A percentile compares a stretch with the other conserved stretches of the same genome.
These are phyloP conservation scores for Tricholauxania praeusta DNA, from an alignment of 2,888 invertebrate species.

Conservation along the genomic window DNA sequence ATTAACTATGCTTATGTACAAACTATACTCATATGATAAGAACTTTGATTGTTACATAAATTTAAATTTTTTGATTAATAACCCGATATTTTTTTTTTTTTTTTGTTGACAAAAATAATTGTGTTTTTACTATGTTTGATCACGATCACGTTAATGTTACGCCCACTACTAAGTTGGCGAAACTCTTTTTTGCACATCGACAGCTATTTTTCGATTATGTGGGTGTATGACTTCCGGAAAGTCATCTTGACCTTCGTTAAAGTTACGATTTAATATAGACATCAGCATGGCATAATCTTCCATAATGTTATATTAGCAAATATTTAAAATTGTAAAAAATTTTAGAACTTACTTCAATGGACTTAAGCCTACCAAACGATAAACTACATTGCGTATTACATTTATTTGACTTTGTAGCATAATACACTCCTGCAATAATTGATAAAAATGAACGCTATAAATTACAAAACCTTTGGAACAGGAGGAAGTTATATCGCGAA, in stretches of 20 bases:
- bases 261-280: constrained; percentile 85
- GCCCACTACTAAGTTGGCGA: too few species aligned
- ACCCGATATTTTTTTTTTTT: too few species aligned
- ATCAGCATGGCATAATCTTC: constrained; percentile 88
- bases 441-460: too few species aligned
- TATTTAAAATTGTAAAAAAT: not conserved
- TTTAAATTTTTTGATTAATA: too few species aligned
- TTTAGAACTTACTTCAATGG: constrained; percentile 74
- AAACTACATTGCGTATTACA: constrained; percentile 81
- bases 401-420: constrained; percentile 91
- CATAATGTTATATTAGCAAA: constrained; percentile 64
- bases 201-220: constrained; percentile 26
- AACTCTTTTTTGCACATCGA: constrained; percentile 43
- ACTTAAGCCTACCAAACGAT: constrained; percentile 83
- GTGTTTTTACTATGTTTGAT: too few species aligned
- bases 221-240: constrained; percentile 49
- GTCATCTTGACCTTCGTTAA: constrained; percentile 76
- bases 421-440: constrained; percentile 78
- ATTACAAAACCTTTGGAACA: too few species aligned
- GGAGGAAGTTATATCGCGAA: too few species aligned
- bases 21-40: too few species aligned
- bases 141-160: too few species aligned
- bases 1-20: too few species aligned
- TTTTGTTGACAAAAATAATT: too few species aligned
- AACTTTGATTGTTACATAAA: too few species aligned